phyloP scores from a whole-genome alignment of 2,888 invertebrate species.

The Gastrophysa polygoni region DNA sequence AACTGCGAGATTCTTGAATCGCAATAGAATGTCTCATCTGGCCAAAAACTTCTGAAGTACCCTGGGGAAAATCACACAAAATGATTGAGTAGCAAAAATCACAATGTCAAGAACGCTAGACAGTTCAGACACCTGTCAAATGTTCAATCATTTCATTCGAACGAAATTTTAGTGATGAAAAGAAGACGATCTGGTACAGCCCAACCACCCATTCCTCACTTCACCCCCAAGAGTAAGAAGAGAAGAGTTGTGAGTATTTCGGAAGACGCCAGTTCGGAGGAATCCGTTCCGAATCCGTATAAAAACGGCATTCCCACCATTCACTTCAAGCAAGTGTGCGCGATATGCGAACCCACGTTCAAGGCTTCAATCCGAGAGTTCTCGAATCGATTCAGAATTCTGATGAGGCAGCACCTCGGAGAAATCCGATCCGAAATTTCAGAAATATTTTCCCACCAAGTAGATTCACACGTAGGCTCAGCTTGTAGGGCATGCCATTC shows the following conservation, averaged over 20 bases:
- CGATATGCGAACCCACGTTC: conserved; percentile 23
- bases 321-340: conserved; percentile 20
- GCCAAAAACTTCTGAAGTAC: too few relatives aligned
- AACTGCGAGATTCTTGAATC: too few relatives aligned
- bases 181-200: background rate
- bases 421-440: conserved; percentile 18
- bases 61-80: too few relatives aligned
- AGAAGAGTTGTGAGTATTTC: background rate
- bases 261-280: background rate
- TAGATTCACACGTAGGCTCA: background rate
- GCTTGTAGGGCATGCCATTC: conserved; percentile 17
- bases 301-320: conserved; percentile 1
- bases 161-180: background rate
- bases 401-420: conserved; percentile 14
- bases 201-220: background rate
- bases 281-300: background rate
- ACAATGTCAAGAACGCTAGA: background rate
- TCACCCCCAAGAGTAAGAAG: background rate
- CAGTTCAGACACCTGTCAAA: background rate
- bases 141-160: background rate
- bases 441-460: background rate
- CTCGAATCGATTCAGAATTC: conserved; percentile 12
- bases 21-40: too few relatives aligned
- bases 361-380: conserved; percentile 14
- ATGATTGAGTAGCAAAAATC: too few relatives aligned